These are phyloP conservation scores for Atrina japonica DNA, from an alignment of 2,888 invertebrate species.

Conservation along the genomic window DNA sequence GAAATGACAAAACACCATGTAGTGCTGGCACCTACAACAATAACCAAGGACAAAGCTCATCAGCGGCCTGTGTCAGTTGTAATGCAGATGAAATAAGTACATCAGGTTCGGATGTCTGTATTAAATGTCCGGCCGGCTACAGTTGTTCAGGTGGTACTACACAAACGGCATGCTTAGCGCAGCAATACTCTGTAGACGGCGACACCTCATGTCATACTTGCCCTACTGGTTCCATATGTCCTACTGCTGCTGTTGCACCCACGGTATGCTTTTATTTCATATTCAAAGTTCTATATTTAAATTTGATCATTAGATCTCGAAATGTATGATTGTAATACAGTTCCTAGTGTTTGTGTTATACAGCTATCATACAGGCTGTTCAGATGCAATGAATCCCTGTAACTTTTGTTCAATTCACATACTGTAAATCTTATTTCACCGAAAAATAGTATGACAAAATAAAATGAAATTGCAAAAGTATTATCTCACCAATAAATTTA, in stretches of 20 bases:
- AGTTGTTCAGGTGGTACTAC: slow-evolving; percentile 55
- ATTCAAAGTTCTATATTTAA: too few relatives aligned
- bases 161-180: slow-evolving; percentile 59
- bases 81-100: slow-evolving; percentile 53
- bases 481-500: too few relatives aligned
- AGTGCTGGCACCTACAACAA: slow-evolving; percentile 60
- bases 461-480: too few relatives aligned
- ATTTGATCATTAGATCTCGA: too few relatives aligned
- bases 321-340: too few relatives aligned
- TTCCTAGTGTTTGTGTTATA: too few relatives aligned
- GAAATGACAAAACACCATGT: slow-evolving; percentile 50
- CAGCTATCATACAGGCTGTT: too few relatives aligned
- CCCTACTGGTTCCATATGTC: slow-evolving; percentile 69
- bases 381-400: too few relatives aligned
- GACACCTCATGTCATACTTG: slow-evolving; percentile 69
- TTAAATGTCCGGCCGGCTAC: slow-evolving; percentile 71
- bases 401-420: too few relatives aligned
- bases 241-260: slow-evolving; percentile 49
- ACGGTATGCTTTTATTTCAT: slow-evolving; percentile 47
- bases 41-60: slow-evolving; percentile 38
- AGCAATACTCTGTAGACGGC: slow-evolving; percentile 64
- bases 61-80: slow-evolving; percentile 56
- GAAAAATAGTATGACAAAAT: too few relatives aligned
- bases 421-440: too few relatives aligned
- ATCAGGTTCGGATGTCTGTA: slow-evolving; percentile 63